These are phyloP conservation scores for Drosophila kuntzei DNA, from an alignment of 2,888 invertebrate genomes.

Conservation along the genomic window DNA sequence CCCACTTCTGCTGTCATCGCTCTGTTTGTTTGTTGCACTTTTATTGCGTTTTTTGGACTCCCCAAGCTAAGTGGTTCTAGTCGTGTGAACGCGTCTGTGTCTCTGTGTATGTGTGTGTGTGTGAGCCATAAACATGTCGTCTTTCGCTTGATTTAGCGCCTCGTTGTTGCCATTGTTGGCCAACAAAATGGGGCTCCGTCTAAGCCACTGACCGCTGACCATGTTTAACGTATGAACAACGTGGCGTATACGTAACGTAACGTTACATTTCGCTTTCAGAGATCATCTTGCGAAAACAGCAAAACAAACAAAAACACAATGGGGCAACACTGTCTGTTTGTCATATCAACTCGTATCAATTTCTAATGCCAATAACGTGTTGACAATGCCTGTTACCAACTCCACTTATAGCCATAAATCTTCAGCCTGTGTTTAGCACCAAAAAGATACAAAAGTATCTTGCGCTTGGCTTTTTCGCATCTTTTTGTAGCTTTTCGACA, in stretches of 20 bases:
- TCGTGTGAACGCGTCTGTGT: constrained; percentile 37
- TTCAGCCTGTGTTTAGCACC: constrained; percentile 56
- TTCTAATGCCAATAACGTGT: constrained; percentile 55
- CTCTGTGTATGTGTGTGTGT: constrained; percentile 55
- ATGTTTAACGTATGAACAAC: constrained; percentile 20
- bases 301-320: constrained; percentile 31
- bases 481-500: constrained; percentile 4
- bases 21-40: constrained; percentile 81
- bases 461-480: constrained; percentile 23
- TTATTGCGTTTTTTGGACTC: constrained; percentile 80
- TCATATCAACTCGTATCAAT: constrained; percentile 51
- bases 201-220: constrained; percentile 74
- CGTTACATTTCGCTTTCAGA: constrained; percentile 24
- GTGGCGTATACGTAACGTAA: constrained; percentile 66
- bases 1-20: constrained; percentile 42
- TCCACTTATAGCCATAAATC: constrained; percentile 76
- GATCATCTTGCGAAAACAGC: constrained; percentile 37
- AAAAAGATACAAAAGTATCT: constrained; percentile 23
- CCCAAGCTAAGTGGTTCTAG: constrained; percentile 69
- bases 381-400: constrained; percentile 50
- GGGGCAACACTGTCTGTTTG: constrained; percentile 31
- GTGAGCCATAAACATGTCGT: constrained; percentile 86
- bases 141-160: constrained; percentile 84
- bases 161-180: constrained; percentile 44
- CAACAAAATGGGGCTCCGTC: constrained; percentile 52